Evolutionary conservation across 53 echinoderm and acorn worm genomes (phyloP).

Genomic region (Holothuria scabra): DNA sequence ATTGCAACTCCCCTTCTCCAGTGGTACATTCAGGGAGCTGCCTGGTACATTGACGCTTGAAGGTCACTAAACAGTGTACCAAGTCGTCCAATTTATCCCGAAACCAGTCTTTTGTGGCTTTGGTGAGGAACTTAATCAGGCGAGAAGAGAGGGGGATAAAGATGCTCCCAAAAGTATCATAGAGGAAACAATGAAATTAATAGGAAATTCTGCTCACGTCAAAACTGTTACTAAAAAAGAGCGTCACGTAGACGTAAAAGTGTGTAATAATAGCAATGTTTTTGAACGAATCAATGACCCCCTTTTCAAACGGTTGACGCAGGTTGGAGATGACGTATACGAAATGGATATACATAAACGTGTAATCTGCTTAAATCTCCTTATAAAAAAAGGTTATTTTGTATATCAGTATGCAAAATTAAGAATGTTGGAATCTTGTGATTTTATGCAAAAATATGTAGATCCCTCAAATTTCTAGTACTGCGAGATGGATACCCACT

Average conservation of each 20-base stretch:
- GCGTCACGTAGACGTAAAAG: constrained; percentile 1
- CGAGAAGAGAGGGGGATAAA: constrained; percentile 54
- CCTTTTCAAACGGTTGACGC: background rate
- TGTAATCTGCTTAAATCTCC: constrained; percentile 21
- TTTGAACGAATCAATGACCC: constrained; percentile 2
- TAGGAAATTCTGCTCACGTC: constrained; percentile 69
- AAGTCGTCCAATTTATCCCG: constrained; percentile 33
- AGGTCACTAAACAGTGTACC: constrained; percentile 14
- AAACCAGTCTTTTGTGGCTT: constrained; percentile 15
- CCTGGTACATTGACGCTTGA: constrained; percentile 23
- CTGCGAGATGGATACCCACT: constrained; percentile 55
- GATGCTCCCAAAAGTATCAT: constrained; percentile 52
- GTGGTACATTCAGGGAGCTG: too few species aligned
- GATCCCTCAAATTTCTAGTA: constrained; percentile 34
- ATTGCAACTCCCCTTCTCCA: constrained; percentile 32
- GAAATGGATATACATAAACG: constrained; percentile 23
- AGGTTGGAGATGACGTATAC: constrained; percentile 11
- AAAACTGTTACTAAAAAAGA: constrained; percentile 58
- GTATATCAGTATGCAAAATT: constrained; percentile 51
- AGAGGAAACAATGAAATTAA: constrained; percentile 68
- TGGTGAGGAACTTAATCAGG: constrained; percentile 55
- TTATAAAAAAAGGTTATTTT: constrained; percentile 32
- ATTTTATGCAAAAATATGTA: constrained; percentile 38
- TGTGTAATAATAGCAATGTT: background rate
- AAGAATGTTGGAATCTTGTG: constrained; percentile 55